phyloP scores from a whole-genome alignment of 2,797 vertebrate species.

The Liasis olivaceus region DNA sequence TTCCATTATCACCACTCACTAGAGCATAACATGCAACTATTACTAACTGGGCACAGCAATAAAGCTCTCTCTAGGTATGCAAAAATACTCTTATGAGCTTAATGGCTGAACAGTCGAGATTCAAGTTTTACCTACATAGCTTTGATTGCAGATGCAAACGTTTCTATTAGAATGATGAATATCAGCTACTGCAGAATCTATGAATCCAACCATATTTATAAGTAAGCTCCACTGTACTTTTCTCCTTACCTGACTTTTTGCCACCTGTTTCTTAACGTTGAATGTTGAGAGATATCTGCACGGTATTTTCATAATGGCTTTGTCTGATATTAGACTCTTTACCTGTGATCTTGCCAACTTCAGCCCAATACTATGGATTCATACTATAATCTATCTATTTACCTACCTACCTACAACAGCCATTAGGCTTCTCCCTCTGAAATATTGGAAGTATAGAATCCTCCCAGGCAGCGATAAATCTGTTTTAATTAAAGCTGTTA shows the following conservation, averaged over 20 bases:
- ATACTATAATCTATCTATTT: neutral
- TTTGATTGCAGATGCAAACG: neutral
- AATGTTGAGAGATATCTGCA: neutral
- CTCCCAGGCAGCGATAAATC: neutral
- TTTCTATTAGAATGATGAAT: neutral
- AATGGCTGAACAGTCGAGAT: neutral
- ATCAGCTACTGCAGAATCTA: neutral
- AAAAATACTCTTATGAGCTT: neutral
- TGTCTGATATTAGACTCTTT: neutral
- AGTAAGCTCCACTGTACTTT: neutral
- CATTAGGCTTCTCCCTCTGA: neutral
- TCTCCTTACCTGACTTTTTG: neutral
- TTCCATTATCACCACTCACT: neutral
- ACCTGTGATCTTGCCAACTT: neutral
- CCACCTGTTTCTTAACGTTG: neutral
- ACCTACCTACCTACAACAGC: neutral
- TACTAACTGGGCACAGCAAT: neutral
- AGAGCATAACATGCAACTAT: neutral
- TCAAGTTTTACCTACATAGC: neutral
- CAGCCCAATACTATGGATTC: neutral
- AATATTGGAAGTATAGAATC: neutral
- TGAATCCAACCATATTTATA: neutral
- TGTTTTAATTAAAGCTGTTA: neutral
- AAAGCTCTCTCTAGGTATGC: neutral
- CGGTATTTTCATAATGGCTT: neutral